Conservation (phyloP, 2,113 vertebrate species). For the Corythoichthys intestinalis region DNA sequence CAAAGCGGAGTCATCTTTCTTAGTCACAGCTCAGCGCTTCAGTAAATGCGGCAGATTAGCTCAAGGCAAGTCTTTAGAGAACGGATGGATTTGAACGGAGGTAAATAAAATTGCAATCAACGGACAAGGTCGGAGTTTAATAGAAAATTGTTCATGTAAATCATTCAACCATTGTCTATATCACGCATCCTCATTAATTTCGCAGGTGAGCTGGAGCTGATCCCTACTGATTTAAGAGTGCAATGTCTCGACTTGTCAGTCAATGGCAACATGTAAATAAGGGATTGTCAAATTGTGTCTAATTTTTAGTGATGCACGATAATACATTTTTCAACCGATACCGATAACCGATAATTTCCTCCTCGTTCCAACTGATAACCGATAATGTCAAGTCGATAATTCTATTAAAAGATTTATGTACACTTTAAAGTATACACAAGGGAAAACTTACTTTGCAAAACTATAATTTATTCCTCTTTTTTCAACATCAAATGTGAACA, state of each 20-base stretch:
- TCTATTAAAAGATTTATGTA: too few species aligned
- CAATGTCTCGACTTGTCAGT: neutral
- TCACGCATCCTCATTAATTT: neutral
- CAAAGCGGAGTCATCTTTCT: slow-evolving; percentile 9
- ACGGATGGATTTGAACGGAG: slow-evolving; percentile 15
- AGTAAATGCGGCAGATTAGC: slow-evolving; percentile 34
- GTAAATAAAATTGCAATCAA: slow-evolving; percentile 44
- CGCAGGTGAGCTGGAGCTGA: too few species aligned
- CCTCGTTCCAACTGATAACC: too few species aligned
- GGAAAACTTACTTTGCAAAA: too few species aligned
- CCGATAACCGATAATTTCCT: too few species aligned
- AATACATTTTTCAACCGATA: too few species aligned
- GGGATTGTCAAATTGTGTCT: slow-evolving; percentile 22
- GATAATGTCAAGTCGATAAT: too few species aligned
- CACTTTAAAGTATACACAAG: too few species aligned
- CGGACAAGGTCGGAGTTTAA: slow-evolving; percentile 14
- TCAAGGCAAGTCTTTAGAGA: slow-evolving; percentile 8
- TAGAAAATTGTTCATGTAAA: slow-evolving; percentile 24
- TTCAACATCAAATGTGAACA: too few species aligned
- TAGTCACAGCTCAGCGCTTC: slow-evolving; percentile 19
- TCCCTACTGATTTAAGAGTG: too few species aligned
- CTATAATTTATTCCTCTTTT: too few species aligned
- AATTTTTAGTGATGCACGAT: too few species aligned
- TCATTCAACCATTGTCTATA: neutral
- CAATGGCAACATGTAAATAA: neutral